Evolutionary conservation across 2,888 invertebrate species (phyloP).

Genomic region (Leptopilina drosophilae): DNA sequence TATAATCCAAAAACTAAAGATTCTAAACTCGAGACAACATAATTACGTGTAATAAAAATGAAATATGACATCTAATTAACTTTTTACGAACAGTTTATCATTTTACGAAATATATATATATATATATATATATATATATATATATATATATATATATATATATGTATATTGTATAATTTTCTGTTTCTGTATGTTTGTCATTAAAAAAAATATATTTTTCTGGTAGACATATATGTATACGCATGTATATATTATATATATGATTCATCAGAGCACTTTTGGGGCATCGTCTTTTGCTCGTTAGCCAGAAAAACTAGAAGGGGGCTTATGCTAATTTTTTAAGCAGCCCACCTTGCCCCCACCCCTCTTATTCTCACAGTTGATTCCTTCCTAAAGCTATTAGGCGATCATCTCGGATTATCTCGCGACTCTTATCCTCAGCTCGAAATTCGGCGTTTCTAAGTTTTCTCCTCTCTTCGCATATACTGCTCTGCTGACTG

Average conservation of each 20-base stretch:
- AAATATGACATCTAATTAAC: too few relatives aligned
- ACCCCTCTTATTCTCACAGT: conserved; percentile 61
- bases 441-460: conserved; percentile 73
- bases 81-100: too few relatives aligned
- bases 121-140: too few relatives aligned
- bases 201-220: too few relatives aligned
- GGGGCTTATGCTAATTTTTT: conserved; percentile 74
- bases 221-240: too few relatives aligned
- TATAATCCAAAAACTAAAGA: too few relatives aligned
- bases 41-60: too few relatives aligned
- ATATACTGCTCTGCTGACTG: neutral
- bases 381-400: conserved; percentile 77
- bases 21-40: too few relatives aligned
- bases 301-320: conserved; percentile 70
- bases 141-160: too few relatives aligned
- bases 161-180: too few relatives aligned
- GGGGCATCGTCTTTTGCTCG: conserved; percentile 72
- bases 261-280: conserved; percentile 72
- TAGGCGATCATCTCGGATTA: conserved; percentile 77
- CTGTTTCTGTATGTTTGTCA: too few relatives aligned
- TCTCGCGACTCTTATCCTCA: conserved; percentile 70
- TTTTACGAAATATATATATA: too few relatives aligned
- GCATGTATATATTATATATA: conserved; percentile 45
- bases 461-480: conserved; percentile 68
- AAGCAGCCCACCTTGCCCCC: conserved; percentile 62